phyloP scores from a whole-genome alignment of 2,797 vertebrate genomes.

The Merluccius polli region DNA sequence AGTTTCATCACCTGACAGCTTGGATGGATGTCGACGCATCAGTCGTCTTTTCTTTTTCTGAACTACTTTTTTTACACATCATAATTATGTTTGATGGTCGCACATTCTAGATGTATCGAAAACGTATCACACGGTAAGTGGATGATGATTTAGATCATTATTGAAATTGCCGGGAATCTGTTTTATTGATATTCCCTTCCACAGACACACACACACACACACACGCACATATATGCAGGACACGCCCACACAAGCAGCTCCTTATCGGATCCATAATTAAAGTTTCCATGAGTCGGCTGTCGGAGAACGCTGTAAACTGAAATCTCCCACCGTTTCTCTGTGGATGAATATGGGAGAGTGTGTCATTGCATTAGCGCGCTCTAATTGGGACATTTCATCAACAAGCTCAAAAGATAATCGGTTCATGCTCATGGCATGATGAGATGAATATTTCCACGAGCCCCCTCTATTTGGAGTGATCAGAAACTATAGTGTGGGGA shows the following conservation, averaged over 20 bases:
- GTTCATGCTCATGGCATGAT: slow-evolving; percentile 45
- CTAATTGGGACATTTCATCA: slow-evolving; percentile 41
- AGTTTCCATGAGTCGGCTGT: slow-evolving; percentile 15
- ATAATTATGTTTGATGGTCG: neutral
- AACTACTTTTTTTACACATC: neutral
- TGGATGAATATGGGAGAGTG: slow-evolving; percentile 8
- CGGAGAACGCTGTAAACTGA: slow-evolving; percentile 19
- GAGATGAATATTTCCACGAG: slow-evolving; percentile 11
- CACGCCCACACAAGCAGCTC: neutral
- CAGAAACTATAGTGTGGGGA: slow-evolving; percentile 8
- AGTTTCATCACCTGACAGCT: neutral
- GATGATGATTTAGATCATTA: neutral
- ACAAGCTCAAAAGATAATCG: slow-evolving; percentile 26
- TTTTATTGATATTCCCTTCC: neutral
- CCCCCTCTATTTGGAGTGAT: slow-evolving; percentile 42
- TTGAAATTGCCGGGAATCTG: neutral
- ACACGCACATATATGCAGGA: neutral
- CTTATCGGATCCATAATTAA: slow-evolving; percentile 27
- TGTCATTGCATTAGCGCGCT: slow-evolving; percentile 23
- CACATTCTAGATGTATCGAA: neutral
- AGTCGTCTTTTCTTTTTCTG: neutral
- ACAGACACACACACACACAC: neutral
- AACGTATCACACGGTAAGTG: neutral
- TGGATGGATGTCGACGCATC: neutral
- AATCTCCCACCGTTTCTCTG: slow-evolving; percentile 13